Conservation (phyloP, 2,113 vertebrate genomes). For the Oplegnathus fasciatus region DNA sequence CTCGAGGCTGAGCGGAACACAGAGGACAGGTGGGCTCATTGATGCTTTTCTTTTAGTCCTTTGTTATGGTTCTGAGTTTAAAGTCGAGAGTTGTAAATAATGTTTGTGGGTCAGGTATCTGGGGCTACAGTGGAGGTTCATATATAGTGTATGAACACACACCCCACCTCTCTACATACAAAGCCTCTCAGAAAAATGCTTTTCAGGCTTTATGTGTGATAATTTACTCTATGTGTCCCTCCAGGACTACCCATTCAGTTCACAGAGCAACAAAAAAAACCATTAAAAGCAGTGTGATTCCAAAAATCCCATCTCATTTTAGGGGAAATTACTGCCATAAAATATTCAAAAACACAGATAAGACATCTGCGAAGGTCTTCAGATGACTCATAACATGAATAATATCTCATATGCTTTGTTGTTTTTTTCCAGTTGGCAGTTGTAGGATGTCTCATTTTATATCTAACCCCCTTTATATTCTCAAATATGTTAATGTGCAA, state of each 20-base stretch:
- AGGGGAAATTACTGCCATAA: neutral
- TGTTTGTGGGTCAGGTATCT: constrained; percentile 41
- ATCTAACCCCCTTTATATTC: neutral
- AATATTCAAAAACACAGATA: constrained; percentile 41
- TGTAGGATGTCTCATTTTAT: neutral
- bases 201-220: neutral
- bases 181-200: neutral
- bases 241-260: neutral
- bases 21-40: neutral
- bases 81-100: neutral
- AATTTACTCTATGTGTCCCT: neutral
- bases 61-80: neutral
- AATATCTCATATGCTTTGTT: constrained; percentile 10
- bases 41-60: neutral
- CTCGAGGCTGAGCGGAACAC: neutral
- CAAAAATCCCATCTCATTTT: constrained; percentile 20
- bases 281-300: neutral
- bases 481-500: constrained; percentile 9
- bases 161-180: neutral
- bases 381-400: constrained; percentile 43
- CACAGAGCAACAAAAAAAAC: neutral
- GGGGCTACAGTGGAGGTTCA: constrained; percentile 12
- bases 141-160: constrained; percentile 21
- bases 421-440: constrained; percentile 6
- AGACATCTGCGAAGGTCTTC: constrained; percentile 1